Evolutionary conservation across 2,113 vertebrate species (phyloP).

Genomic region (Cyanoliseus patagonus): DNA sequence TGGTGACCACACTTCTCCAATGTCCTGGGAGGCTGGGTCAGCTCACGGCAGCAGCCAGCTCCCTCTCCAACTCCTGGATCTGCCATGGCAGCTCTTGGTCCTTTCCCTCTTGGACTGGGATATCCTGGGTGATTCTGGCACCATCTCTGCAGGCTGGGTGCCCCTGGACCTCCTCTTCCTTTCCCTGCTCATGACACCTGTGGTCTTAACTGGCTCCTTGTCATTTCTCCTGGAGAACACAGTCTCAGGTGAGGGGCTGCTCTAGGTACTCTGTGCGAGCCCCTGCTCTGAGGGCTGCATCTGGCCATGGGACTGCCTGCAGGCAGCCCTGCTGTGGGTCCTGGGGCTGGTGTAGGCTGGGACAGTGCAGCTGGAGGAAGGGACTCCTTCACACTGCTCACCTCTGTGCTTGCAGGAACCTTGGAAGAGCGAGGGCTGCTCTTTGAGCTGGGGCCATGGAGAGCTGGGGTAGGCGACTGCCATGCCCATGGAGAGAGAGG

Average conservation of each 20-base stretch:
- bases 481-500: background rate
- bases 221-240: constrained; percentile 87
- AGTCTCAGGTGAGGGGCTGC: constrained; percentile 77
- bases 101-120: background rate
- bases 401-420: constrained; percentile 57
- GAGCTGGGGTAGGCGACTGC: background rate
- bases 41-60: background rate
- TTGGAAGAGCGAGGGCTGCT: constrained; percentile 74
- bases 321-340: background rate
- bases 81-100: background rate
- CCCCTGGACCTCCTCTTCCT: constrained; percentile 76
- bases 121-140: background rate
- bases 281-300: background rate
- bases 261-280: background rate
- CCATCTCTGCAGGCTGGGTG: constrained; percentile 69
- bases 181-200: constrained; percentile 78
- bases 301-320: background rate
- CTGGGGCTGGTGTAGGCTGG: background rate
- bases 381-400: background rate
- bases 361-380: background rate
- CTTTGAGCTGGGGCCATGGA: background rate
- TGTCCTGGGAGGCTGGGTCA: background rate
- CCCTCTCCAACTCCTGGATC: background rate
- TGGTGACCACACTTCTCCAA: background rate
- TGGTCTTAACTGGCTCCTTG: constrained; percentile 82